Evolutionary conservation across 37 sponge, comb jelly and placozoan genomes (phyloP), one percentile per base, ranked within the genome.

Genomic region (Theonella swinhoei): DNA sequence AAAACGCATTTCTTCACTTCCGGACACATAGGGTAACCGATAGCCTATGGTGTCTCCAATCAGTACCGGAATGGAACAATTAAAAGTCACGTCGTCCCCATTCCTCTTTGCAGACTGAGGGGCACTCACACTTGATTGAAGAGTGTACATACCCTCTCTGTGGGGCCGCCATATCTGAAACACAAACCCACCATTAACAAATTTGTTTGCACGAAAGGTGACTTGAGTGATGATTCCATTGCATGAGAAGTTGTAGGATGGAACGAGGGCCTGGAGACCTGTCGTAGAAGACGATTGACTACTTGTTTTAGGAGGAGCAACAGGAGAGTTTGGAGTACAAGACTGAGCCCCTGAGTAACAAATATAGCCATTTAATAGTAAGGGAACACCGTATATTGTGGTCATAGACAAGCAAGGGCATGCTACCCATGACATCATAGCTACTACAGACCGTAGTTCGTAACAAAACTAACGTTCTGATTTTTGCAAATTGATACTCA

Each of bases 141-240:
- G 73, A 3, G 7, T 39, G 73, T 26, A 72, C 7, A 42, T 38
- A 24, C 42, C 84, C 1, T 41, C 64, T 2, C 65, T 72, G 17
- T 22, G 9, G 11, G 84, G 84, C 33, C 84, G 62, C 84, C 84
- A 83, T 0, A 83, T 43, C 68, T 83, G 84, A 26, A 83, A 30
- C 0, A 62, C 84, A 37, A 75, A 1, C 0, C 39, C 62, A 3
- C 28, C 14, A n/a, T 33, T 60, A 25, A 9, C 4, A 68, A 20
- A 29, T 25, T 58, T 67, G 26, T 40, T 14, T 23, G 64, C 84
- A 47, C 64, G 43, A 19, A 75, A n/a, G 3, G 8, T 43, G 4
- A 83, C 0, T 20, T 75, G n/a, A 2, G n/a, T 64, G 37, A 83
- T 23, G n/a, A 83, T 25, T 42, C 84, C 84, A 43, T 38, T 24